A percentile compares a stretch with the other conserved stretches of the same genome.
Conservation (phyloP, 2,888 invertebrate species). For the Erebia epiphron region DNA sequence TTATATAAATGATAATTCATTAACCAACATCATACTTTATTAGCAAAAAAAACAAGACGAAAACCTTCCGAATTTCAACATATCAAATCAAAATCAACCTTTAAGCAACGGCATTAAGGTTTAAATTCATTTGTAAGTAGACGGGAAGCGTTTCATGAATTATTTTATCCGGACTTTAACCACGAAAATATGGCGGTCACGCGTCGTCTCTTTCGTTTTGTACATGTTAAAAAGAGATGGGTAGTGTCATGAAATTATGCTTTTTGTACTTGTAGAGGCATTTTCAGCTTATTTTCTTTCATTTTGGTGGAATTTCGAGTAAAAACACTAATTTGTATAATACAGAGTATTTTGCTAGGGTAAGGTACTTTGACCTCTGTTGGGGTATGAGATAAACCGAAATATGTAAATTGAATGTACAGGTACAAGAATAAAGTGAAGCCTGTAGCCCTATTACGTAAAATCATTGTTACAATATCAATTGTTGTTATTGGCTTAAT, state of each 20-base stretch:
- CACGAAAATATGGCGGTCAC: slow-evolving; percentile 22
- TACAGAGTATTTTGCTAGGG: not conserved
- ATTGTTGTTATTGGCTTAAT: too few species aligned
- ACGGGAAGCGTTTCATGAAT: slow-evolving; percentile 11
- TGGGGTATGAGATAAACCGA: not conserved
- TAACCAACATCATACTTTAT: slow-evolving; percentile 11
- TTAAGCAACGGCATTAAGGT: not conserved
- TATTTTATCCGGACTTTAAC: slow-evolving; percentile 14
- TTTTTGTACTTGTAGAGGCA: slow-evolving; percentile 1
- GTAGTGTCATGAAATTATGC: slow-evolving; percentile 4
- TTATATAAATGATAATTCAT: not conserved
- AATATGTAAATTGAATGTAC: not conserved
- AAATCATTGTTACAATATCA: too few species aligned
- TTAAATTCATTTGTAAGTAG: not conserved
- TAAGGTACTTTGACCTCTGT: not conserved
- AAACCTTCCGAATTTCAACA: not conserved
- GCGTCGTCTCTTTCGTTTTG: not conserved
- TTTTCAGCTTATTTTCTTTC: slow-evolving; percentile 10
- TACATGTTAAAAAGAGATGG: not conserved
- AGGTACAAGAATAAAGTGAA: too few species aligned
- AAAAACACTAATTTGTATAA: not conserved
- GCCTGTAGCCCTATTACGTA: too few species aligned
- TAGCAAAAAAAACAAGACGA: not conserved
- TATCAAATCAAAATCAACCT: not conserved
- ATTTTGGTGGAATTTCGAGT: not conserved